These are phyloP conservation scores for Dipodomys spectabilis DNA, from an alignment of 2,113 vertebrate genomes.

Conservation along the genomic window DNA sequence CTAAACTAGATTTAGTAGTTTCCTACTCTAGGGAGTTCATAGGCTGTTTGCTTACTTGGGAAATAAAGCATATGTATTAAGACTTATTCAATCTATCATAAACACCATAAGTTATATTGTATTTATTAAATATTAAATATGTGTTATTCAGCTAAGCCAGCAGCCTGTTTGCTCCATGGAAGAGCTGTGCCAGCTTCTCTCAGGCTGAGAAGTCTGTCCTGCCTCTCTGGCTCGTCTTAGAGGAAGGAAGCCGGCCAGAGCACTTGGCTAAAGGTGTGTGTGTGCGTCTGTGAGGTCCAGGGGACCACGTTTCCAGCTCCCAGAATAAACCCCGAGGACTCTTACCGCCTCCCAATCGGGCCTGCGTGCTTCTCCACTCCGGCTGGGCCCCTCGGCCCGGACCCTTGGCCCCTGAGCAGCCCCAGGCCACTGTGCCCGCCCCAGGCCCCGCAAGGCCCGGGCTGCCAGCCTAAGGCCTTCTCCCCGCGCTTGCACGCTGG, in stretches of 20 bases:
- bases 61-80: no score
- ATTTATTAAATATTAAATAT: no score
- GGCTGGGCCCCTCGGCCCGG: background rate
- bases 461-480: background rate
- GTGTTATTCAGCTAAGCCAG: background rate
- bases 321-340: constrained; percentile 71
- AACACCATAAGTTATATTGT: no score
- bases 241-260: background rate
- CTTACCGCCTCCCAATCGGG: constrained; percentile 70
- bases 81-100: no score
- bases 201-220: background rate
- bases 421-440: background rate
- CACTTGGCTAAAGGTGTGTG: constrained; percentile 55
- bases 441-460: background rate
- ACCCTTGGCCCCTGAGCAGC: background rate
- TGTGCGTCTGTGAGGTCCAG: background rate
- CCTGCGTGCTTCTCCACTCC: background rate
- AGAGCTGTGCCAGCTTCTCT: background rate
- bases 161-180: constrained; percentile 1
- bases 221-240: background rate
- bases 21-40: no score
- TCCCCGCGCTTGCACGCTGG: background rate
- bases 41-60: no score
- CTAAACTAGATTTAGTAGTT: background rate
- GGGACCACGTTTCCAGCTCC: constrained; percentile 67